phyloP scores from a whole-genome alignment of 2,888 invertebrate species.

The Amphipyra tragopoginis region DNA sequence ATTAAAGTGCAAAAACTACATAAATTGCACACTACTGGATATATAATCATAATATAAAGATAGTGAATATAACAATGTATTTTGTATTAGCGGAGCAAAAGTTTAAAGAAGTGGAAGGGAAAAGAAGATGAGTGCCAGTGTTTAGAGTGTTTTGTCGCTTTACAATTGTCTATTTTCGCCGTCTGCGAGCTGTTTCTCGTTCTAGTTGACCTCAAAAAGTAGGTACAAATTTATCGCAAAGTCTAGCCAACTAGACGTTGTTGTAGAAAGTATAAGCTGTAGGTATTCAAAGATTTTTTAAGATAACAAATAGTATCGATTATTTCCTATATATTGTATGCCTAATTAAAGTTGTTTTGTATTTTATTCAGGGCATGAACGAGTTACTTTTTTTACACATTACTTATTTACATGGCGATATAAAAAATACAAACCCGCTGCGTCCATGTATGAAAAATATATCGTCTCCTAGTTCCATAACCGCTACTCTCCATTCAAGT shows the following conservation, averaged over 20 bases:
- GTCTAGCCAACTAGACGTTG: too few relatives aligned
- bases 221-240: constrained; percentile 69
- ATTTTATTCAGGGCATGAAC: neutral
- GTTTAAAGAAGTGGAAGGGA: constrained; percentile 39
- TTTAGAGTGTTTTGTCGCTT: constrained; percentile 65
- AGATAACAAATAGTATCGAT: too few relatives aligned
- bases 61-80: constrained; percentile 8
- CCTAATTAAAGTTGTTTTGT: too few relatives aligned
- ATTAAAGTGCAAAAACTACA: constrained; percentile 29
- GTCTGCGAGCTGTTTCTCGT: constrained; percentile 51
- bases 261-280: too few relatives aligned
- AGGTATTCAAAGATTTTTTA: too few relatives aligned
- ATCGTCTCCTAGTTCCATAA: constrained; percentile 85
- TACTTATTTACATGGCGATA: constrained; percentile 41
- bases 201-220: too few relatives aligned
- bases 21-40: constrained; percentile 18
- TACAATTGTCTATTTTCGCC: constrained; percentile 71
- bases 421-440: constrained; percentile 81
- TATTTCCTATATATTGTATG: too few relatives aligned
- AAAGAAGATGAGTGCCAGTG: constrained; percentile 60
- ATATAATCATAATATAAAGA: constrained; percentile 3
- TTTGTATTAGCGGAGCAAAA: constrained; percentile 26
- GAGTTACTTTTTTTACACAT: neutral
- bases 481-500: constrained; percentile 72
- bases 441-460: constrained; percentile 80